These are phyloP conservation scores for Caenorhabditis afra DNA, from an alignment of 2,888 invertebrate genomes.

Conservation along the genomic window DNA sequence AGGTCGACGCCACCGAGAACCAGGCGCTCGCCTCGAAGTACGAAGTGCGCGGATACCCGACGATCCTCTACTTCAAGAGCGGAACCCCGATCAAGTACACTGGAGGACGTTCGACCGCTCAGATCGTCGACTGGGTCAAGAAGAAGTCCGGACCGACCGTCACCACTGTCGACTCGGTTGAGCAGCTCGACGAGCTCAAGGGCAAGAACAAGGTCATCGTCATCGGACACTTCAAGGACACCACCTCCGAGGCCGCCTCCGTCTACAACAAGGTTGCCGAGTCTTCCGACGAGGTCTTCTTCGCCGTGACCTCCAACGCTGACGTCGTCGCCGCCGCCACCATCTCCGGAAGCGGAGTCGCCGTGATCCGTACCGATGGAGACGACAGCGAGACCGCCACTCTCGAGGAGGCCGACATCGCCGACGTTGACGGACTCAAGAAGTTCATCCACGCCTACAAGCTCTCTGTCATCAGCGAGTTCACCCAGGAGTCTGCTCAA, in stretches of 20 bases:
- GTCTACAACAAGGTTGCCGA: background rate
- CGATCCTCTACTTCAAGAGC: constrained; percentile 94
- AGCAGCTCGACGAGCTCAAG: constrained; percentile 88
- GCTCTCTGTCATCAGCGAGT: constrained; percentile 64
- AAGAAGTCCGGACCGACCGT: constrained; percentile 97
- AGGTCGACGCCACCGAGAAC: constrained; percentile 86
- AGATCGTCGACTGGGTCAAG: constrained; percentile 92
- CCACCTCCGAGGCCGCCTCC: no score
- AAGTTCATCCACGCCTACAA: constrained; percentile 54
- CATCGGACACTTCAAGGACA: constrained; percentile 88
- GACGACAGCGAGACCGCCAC: constrained; percentile 84
- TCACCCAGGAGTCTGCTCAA: constrained; percentile 86
- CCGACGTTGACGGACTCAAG: constrained; percentile 87
- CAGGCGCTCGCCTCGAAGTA: constrained; percentile 90
- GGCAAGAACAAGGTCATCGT: constrained; percentile 88
- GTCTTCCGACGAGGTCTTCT: constrained; percentile 89
- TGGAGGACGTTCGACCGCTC: constrained; percentile 87
- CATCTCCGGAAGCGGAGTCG: constrained; percentile 70
- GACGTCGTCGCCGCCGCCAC: constrained; percentile 87
- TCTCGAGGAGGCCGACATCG: constrained; percentile 87
- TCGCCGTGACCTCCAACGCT: constrained; percentile 87
- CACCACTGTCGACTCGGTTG: constrained; percentile 86
- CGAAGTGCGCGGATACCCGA: constrained; percentile 93
- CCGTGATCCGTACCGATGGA: constrained; percentile 84
- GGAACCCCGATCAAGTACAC: constrained; percentile 89